Evolutionary conservation across 1,140 invertebrate species (phyloP).

Genomic region (Coelopa frigida): DNA sequence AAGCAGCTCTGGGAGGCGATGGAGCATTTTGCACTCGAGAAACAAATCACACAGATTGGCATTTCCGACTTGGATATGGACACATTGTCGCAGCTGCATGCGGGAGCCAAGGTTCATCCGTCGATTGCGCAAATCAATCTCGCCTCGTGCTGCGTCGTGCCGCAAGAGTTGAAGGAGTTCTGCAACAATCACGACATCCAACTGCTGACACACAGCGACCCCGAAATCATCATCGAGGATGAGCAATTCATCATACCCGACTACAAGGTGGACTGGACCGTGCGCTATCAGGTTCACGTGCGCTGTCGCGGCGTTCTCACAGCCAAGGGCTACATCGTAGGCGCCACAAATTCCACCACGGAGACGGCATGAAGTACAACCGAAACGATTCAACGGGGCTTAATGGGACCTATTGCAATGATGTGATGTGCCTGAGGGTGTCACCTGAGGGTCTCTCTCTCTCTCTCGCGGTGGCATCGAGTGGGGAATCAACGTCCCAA

Average conservation of each 20-base stretch:
- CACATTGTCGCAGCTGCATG: slow-evolving; percentile 68
- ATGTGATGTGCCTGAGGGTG: too few relatives aligned
- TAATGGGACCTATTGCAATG: too few relatives aligned
- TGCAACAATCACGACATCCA: slow-evolving; percentile 87
- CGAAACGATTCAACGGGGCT: too few relatives aligned
- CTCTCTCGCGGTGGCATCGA: too few relatives aligned
- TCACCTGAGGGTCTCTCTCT: too few relatives aligned
- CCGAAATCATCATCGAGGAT: slow-evolving; percentile 57
- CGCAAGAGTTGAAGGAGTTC: slow-evolving; percentile 79
- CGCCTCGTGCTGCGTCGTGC: slow-evolving; percentile 91
- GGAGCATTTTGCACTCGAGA: slow-evolving; percentile 27
- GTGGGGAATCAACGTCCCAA: too few relatives aligned
- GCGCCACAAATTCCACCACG: slow-evolving; percentile 34
- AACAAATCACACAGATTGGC: slow-evolving; percentile 64
- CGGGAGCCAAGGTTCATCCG: slow-evolving; percentile 77
- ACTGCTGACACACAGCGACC: slow-evolving; percentile 91
- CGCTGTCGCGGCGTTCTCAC: slow-evolving; percentile 84
- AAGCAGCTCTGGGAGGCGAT: slow-evolving; percentile 50
- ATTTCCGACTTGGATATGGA: slow-evolving; percentile 82
- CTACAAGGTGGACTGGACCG: slow-evolving; percentile 55
- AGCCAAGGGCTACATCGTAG: slow-evolving; percentile 71
- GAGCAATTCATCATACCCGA: slow-evolving; percentile 32
- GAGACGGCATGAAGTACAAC: too few relatives aligned
- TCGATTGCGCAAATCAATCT: slow-evolving; percentile 93
- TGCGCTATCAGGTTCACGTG: slow-evolving; percentile 78